Evolutionary conservation across 2,113 vertebrate genomes (phyloP).

Genomic region (Tachysurus fulvidraco): DNA sequence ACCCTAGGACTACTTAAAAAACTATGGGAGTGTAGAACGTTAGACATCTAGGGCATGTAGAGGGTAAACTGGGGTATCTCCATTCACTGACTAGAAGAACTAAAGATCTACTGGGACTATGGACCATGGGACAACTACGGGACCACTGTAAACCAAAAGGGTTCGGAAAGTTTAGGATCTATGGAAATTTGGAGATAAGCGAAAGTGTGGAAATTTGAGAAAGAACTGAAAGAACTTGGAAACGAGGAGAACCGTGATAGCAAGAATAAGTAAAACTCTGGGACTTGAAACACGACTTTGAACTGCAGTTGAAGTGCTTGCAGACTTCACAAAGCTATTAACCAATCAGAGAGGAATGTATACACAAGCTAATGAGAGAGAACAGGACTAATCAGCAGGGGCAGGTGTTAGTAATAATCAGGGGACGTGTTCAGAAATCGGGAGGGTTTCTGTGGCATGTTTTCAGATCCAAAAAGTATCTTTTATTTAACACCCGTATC

Average conservation of each 20-base stretch:
- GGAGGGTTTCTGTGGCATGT: neutral
- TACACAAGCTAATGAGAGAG: constrained; percentile 22
- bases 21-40: neutral
- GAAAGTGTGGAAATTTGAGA: neutral
- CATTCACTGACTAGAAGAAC: neutral
- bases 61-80: neutral
- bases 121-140: neutral
- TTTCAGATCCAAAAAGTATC: neutral
- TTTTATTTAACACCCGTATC: neutral
- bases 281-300: neutral
- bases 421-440: neutral
- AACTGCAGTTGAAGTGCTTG: constrained; percentile 11
- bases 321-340: constrained; percentile 6
- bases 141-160: neutral
- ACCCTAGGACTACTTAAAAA: neutral
- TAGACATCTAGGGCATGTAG: neutral
- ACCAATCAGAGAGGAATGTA: constrained; percentile 19
- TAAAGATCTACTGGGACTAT: neutral
- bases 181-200: neutral
- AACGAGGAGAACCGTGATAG: neutral
- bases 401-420: constrained; percentile 6
- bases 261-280: neutral
- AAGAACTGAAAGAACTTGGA: neutral
- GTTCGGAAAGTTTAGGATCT: neutral
- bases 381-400: neutral